These are phyloP conservation scores for Xylocampa areola DNA, from an alignment of 2,888 invertebrate genomes.

Conservation along the genomic window DNA sequence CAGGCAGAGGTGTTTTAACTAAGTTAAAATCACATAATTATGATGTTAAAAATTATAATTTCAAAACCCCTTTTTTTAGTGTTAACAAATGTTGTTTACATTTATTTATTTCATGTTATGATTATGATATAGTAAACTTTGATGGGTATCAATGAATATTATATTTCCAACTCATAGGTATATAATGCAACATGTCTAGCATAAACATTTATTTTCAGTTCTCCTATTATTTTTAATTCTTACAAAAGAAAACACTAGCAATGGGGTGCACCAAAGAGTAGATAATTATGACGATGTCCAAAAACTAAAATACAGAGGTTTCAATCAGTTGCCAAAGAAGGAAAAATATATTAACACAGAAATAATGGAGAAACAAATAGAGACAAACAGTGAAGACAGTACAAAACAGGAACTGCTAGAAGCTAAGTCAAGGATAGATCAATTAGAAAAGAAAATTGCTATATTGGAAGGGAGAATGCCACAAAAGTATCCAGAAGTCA, in stretches of 20 bases:
- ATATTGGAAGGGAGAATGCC: slow-evolving; percentile 93
- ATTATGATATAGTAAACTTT: too few relatives aligned
- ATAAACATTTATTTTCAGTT: slow-evolving; percentile 67
- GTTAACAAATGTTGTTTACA: too few relatives aligned
- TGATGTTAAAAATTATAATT: too few relatives aligned
- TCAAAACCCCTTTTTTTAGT: too few relatives aligned
- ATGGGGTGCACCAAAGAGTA: slow-evolving; percentile 67
- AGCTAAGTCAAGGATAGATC: slow-evolving; percentile 91
- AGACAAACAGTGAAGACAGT: slow-evolving; percentile 67
- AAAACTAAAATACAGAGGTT: slow-evolving; percentile 71
- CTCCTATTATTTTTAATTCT: slow-evolving; percentile 77
- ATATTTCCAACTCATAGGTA: too few relatives aligned
- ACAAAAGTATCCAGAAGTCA: slow-evolving; percentile 96
- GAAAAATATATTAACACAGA: slow-evolving; percentile 60
- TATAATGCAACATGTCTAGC: neutral
- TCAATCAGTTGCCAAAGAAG: slow-evolving; percentile 70
- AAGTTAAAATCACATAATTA: too few relatives aligned
- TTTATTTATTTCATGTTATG: too few relatives aligned
- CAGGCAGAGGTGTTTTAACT: too few relatives aligned
- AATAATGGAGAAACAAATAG: slow-evolving; percentile 67
- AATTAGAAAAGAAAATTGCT: slow-evolving; percentile 93
- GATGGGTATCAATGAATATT: too few relatives aligned
- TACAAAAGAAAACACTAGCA: slow-evolving; percentile 65
- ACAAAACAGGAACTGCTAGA: slow-evolving; percentile 89
- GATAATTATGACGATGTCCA: slow-evolving; percentile 66